Evolutionary conservation across 2,888 invertebrate species (phyloP), one percentile per base, ranked within the genome.

Genomic region (Uropetala carovei): DNA sequence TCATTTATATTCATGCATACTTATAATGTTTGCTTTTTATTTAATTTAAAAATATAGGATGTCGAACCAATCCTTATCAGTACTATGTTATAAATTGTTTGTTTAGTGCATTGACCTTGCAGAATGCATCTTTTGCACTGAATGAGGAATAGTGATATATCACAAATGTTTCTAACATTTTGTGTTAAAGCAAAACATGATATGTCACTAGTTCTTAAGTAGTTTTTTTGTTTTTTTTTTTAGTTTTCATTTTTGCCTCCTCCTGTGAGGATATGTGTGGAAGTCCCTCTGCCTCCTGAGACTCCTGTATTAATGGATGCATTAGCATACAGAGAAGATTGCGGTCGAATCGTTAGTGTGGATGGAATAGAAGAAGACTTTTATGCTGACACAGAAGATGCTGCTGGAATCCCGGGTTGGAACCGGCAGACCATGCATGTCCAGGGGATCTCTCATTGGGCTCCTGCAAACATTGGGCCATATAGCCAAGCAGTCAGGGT

Each of bases 401-500:
- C 13, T 93, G 93, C 93, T 85, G 92, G 95, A 96, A 56, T 96
- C 95, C 27, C 95, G 95, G 93, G 96, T 95, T 94, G 94, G n/a
- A 93, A 93, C 13, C 94, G 93, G 91, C 94, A 94, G 91, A 95
- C 98, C 11, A 98, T 99, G 98, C 99, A 99, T 95, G 99, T 99
- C 81, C 99, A 99, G 95, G 98, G 99, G 93, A 97, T 99, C 94
- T 99, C 99, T 58, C 99, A 99, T 95, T 99, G 99, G 99, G 99
- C 99, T n/a, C 99, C 99, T 0, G 99, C 99, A 93, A 99, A 98
- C 95, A 99, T 99, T 94, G 99, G 99, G 85, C 99, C 99, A 10
- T 99, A 99, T 95, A 99, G 99, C 94, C 99, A 99, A 95, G 98
- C 98, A 4, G 96, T 98, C 93, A 97, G 97, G 96, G 98, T 98